Percentiles rank a stretch among this genome's conserved stretches.
Conservation (phyloP, 2,113 vertebrate species). For the Clarias macrocephalus region DNA sequence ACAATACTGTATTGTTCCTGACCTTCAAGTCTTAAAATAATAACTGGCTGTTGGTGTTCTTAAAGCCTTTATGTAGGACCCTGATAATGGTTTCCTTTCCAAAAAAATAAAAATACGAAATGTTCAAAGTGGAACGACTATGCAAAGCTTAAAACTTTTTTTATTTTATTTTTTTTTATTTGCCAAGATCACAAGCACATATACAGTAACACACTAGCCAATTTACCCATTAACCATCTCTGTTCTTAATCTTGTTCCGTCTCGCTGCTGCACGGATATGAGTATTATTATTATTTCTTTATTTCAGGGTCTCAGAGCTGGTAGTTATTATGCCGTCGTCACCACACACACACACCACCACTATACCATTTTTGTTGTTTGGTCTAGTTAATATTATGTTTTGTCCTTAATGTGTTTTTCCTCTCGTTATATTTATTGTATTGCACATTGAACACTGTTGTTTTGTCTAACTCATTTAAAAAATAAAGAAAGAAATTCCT, state of each 20-base stretch:
- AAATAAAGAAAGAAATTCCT: not conserved
- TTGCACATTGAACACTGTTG: not conserved
- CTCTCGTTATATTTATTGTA: not conserved
- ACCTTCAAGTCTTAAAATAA: too few relatives aligned
- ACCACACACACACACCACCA: not conserved
- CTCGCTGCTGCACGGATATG: not conserved
- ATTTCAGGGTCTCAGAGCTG: not conserved
- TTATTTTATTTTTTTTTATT: too few relatives aligned
- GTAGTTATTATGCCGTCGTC: too few relatives aligned
- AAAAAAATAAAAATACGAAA: not conserved
- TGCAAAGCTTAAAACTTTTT: not conserved
- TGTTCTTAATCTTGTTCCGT: not conserved
- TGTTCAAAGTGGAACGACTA: not conserved
- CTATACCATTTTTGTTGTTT: not conserved
- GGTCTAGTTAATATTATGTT: not conserved
- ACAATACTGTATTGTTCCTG: too few relatives aligned
- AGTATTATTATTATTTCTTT: not conserved
- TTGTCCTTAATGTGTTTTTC: not conserved
- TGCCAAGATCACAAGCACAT: too few relatives aligned
- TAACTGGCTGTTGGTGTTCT: not conserved
- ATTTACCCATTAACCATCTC: not conserved
- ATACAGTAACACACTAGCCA: not conserved
- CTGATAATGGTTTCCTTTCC: not conserved
- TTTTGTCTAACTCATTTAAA: not conserved
- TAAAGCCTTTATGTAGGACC: not conserved